Percentiles rank a stretch among this genome's conserved stretches.
Conservation (phyloP, 2,113 vertebrate species). For the Ia io region DNA sequence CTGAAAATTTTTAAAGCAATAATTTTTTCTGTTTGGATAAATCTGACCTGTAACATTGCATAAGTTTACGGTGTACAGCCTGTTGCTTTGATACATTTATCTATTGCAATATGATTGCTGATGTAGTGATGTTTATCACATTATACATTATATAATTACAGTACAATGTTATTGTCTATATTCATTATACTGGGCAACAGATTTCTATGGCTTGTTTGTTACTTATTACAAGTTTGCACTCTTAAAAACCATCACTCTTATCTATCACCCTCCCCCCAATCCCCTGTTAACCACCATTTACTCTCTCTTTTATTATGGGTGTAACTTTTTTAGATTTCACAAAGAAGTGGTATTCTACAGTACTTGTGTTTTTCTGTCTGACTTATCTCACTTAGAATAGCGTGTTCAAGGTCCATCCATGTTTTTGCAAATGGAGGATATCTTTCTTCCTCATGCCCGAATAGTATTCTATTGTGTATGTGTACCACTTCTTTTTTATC, state of each 20-base stretch:
- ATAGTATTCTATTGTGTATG: not conserved
- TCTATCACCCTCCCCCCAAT: too few species aligned
- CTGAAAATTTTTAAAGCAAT: not conserved
- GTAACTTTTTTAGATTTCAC: not conserved
- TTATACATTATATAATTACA: not conserved
- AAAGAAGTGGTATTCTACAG: not conserved
- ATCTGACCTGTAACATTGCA: not conserved
- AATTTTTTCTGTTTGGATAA: not conserved
- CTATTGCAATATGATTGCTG: not conserved
- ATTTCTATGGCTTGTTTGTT: not conserved
- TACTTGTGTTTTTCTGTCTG: not conserved
- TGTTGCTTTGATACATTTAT: not conserved
- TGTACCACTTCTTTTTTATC: not conserved
- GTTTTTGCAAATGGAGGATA: not conserved
- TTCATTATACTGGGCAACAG: not conserved
- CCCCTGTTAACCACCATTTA: not conserved
- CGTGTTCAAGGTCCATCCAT: too few species aligned
- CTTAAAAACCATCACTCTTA: too few species aligned
- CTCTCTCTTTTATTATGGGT: not conserved
- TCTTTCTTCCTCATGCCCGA: not conserved
- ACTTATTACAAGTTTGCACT: not conserved
- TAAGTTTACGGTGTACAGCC: not conserved
- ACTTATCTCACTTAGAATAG: not conserved
- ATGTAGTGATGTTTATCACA: not conserved
- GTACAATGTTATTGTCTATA: not conserved